These are phyloP conservation scores for Cantharis nigra DNA, from an alignment of 2,888 invertebrate genomes.

Conservation along the genomic window DNA sequence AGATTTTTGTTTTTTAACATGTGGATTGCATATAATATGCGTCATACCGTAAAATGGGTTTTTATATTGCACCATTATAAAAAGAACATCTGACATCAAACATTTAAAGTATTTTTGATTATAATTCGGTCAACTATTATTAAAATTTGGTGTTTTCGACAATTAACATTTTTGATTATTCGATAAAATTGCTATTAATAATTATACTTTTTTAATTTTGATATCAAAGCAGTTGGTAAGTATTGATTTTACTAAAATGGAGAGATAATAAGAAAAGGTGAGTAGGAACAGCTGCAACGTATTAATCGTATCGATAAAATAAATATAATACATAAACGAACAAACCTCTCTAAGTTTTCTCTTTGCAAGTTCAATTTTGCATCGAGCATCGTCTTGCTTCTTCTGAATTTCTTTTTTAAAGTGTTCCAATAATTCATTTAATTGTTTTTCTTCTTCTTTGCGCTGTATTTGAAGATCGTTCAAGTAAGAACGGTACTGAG, in stretches of 20 bases:
- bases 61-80: too few relatives aligned
- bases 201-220: not conserved
- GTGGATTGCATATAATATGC: too few relatives aligned
- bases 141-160: too few relatives aligned
- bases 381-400: slow-evolving; percentile 47
- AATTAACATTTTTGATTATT: too few relatives aligned
- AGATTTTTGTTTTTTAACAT: too few relatives aligned
- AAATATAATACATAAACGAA: not conserved
- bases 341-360: slow-evolving; percentile 43
- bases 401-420: slow-evolving; percentile 43
- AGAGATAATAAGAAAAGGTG: not conserved
- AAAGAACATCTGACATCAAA: too few relatives aligned
- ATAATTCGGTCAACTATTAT: too few relatives aligned
- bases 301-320: not conserved
- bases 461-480: slow-evolving; percentile 45
- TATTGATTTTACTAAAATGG: not conserved
- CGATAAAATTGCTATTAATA: not conserved
- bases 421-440: slow-evolving; percentile 43
- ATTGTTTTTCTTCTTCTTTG: slow-evolving; percentile 45
- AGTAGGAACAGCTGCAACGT: not conserved
- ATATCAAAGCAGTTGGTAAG: not conserved
- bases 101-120: too few relatives aligned
- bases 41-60: too few relatives aligned
- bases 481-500: slow-evolving; percentile 40
- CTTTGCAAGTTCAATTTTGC: slow-evolving; percentile 47